Base-by-base conservation (phyloP, 2,113 vertebrate species). In the Dermatemys mawii region DNA sequence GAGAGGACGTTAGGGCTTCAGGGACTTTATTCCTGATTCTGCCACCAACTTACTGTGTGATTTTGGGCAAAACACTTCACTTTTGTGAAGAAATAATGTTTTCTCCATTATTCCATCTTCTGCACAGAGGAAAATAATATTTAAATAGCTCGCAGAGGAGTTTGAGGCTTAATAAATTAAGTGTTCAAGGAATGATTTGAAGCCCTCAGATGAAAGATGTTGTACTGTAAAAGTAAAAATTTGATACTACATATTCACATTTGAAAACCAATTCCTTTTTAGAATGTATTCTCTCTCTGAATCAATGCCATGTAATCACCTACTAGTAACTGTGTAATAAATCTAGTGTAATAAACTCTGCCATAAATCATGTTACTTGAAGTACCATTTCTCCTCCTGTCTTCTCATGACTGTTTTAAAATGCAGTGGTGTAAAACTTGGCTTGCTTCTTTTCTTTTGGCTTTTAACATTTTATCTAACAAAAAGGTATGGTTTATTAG, bases 171-270 rank as follows among this genome's bases (percentile, higher is more conserved):
- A 95, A 93, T 87, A 97, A 89, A 95, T 89, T 90, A 73, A 73
- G 67, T 26, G 87, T 94, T 81, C 94, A 82, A 93, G 46, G 96
- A 97, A 97, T 93, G 90, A 91, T 97, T 97, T 97, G 96, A 97
- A 95, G 86, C 87, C 55, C 54, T 90, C 63, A 84, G 91, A 96
- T 95, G 93, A 93, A 97, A 97, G 92, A 96, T 90, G 70, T 17
- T 94, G 3, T 87, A 96, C 88, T 90, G 73, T 80, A 87, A 89
- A 94, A 96, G 95, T 92, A 76, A 92, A 86, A 94, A 89, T 49
- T 78, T 29, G 78, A 85, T 32, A 73, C 73, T 38, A 35, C 16
- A 67, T 86, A 82, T 83, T 87, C 67, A 90, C 54, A 92, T 94
- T 60, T 92, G 84, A 89, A 88, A 96, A 67, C 63, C 89, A 93